Evolutionary conservation across 1,140 invertebrate genomes (phyloP), one percentile per base, ranked within the genome.

Genomic region (Aplysia californica): DNA sequence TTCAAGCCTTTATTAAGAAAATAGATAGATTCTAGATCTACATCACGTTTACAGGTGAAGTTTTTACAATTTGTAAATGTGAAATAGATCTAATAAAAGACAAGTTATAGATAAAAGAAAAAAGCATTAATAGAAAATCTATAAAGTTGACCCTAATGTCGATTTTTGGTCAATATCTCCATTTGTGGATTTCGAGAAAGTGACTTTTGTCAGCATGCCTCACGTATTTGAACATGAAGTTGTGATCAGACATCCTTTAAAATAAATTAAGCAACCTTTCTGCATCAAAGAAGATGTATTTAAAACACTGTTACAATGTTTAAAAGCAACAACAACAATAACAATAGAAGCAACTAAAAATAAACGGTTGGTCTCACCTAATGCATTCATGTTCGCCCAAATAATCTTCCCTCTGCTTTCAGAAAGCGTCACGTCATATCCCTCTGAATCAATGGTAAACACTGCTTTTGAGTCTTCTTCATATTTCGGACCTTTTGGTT

Each of bases 391-490:
- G 1, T 58, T 3, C 21, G 61, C 38, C 72, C 72, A 75, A 44
- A 59, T 44, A 31, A 75, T 75, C 50, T 41, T 65, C 38, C 41
- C 72, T 26, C 31, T 75, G 64, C 33, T 66, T 55, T 50, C 58
- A 50, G 58, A 65, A 1, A 75, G 38, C 29, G 55, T 33, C 3
- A 75, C 72, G 33, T 75, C 72, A 66, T 44, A 75, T 2, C 72
- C 72, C 35, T 65, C 72, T n/a, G 59, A 58, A 65, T 75, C 72
- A 33, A 75, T 66, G 61, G 72, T 75, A 75, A 75, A 75, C 1
- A 75, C 72, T 20, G 72, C 72, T 38, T 75, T 75, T 44, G 35
- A 3, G n/a, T 65, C 61, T 3, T 75, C 61, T 59, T 44, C 31
- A 56, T 20, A 44, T 1, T 38, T 3, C 31, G 36, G 31, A 18